phyloP scores from a whole-genome alignment of 2,113 vertebrate genomes.

The Isichthys henryi region DNA sequence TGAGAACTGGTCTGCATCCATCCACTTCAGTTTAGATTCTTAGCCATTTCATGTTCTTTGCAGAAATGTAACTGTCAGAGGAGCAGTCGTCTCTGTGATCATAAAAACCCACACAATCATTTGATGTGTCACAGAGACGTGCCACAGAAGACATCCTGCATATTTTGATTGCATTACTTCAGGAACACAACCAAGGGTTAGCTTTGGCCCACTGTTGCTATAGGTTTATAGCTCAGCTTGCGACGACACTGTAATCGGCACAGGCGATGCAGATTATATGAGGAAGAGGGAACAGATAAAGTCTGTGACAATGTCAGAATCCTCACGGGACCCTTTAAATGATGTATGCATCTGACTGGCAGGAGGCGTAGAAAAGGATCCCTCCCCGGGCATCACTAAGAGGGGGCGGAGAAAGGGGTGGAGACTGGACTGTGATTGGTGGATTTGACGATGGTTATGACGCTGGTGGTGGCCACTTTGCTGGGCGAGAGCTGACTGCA shows the following conservation, averaged over 20 bases:
- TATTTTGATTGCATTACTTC: neutral
- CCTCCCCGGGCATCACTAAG: constrained; percentile 51
- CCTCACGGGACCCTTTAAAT: neutral
- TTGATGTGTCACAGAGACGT: neutral
- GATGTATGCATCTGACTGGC: no score
- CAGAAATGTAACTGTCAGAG: neutral
- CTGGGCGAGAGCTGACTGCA: constrained; percentile 71
- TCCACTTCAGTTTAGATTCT: neutral
- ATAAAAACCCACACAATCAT: neutral
- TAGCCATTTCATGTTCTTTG: neutral
- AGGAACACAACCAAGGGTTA: neutral
- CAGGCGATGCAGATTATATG: constrained; percentile 41
- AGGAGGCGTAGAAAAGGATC: neutral
- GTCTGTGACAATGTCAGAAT: neutral
- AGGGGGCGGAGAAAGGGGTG: constrained; percentile 53
- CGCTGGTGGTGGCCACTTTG: constrained; percentile 85
- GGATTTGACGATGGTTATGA: constrained; percentile 97
- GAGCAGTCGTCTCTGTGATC: neutral
- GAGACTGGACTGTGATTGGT: constrained; percentile 52
- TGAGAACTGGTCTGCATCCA: neutral
- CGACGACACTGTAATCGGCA: constrained; percentile 49
- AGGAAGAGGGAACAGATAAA: constrained; percentile 1
- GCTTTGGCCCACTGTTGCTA: constrained; percentile 33
- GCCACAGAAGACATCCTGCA: neutral
- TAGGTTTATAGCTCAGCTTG: constrained; percentile 14